Base-by-base conservation (phyloP, 1,140 invertebrate species). In the Fopius arisanus region DNA sequence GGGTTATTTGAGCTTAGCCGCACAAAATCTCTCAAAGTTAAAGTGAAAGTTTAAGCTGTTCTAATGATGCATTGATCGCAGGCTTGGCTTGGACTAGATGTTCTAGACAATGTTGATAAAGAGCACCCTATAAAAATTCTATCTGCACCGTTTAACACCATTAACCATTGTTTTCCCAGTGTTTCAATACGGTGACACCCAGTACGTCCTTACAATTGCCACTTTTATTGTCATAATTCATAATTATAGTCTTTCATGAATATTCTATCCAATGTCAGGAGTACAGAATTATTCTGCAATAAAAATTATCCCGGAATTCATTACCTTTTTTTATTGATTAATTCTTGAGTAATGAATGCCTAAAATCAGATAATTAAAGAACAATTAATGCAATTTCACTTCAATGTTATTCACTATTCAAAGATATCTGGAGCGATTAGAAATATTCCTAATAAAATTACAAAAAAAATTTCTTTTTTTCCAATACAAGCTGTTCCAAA, bases 81-180 rank as follows among this genome's bases (percentile, higher is more conserved):
- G 67, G 28, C 67, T 63, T 70, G 29, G 67, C 70, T 76, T 73
- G 70, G 69, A 73, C 67, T 85, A 81, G 83, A 86, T 82, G 84
- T 86, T 79, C 81, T 85, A 84, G 85, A 82, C 78, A 80, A 83
- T 84, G 81, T 85, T 82, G 82, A 82, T 70, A 31, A 69, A 70
- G 51, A 51, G 83, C 85, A 87, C 85, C 83, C 83, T 85, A 86
- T 70, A 82, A 80, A 77, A 59, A 59, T 86, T 83, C 83, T 83
- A 81, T 86, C 82, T 86, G 87, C 85, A 87, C 87, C 81, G 81
- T 79, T 83, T 78, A 65, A 65, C 29, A 82, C 82, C 86, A 82
- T 87, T 87, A 82, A 82, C 82, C 86, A 82, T 87, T 87, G 82
- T 87, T 84, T 86, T 82, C 82, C 83, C 81, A 84, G 75, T 82